phyloP scores from a whole-genome alignment of 2,113 vertebrate genomes.

The Chiloscyllium plagiosum region DNA sequence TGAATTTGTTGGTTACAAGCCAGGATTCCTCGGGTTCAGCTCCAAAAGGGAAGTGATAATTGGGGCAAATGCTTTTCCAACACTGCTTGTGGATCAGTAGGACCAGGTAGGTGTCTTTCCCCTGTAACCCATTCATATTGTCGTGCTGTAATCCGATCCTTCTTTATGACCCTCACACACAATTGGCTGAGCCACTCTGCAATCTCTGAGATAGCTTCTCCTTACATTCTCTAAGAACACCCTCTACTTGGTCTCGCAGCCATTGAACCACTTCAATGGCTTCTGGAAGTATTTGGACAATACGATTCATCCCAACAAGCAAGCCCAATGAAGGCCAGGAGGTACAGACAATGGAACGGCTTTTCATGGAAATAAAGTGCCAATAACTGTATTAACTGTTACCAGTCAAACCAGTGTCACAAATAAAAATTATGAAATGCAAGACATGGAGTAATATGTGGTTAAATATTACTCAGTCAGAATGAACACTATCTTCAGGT shows the following conservation, averaged over 20 bases:
- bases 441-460: neutral
- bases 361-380: neutral
- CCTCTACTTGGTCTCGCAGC: neutral
- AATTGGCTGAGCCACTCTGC: neutral
- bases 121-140: neutral
- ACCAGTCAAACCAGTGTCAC: neutral
- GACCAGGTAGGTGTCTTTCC: no score
- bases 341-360: neutral
- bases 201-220: no score
- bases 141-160: neutral
- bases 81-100: neutral
- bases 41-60: neutral
- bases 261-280: neutral
- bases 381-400: neutral
- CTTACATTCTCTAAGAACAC: neutral
- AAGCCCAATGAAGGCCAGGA: neutral
- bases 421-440: neutral
- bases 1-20: no score
- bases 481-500: neutral
- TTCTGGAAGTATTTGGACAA: no score
- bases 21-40: no score
- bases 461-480: neutral
- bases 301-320: neutral
- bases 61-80: neutral
- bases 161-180: neutral